phyloP scores from a whole-genome alignment of 2,113 vertebrate genomes.

The Corapipo altera region DNA sequence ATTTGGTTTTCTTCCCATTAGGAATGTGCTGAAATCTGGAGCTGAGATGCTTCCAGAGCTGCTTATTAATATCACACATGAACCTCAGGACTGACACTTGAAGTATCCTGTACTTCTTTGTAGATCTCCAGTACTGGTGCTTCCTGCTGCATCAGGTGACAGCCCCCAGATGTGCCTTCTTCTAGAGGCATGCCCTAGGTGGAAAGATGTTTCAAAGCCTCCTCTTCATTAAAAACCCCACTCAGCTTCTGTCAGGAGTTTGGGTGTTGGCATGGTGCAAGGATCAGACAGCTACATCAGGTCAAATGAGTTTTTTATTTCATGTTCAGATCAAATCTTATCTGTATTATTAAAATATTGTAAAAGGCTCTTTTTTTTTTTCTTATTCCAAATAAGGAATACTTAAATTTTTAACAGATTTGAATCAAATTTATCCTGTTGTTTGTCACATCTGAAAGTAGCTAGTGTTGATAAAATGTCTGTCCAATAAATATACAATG shows the following conservation, averaged over 20 bases:
- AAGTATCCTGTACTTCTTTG: neutral
- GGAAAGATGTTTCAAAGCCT: neutral
- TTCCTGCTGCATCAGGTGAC: fast-evolving
- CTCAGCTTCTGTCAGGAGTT: neutral
- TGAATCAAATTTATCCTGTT: neutral
- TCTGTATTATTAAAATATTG: neutral
- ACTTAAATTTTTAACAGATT: neutral
- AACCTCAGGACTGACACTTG: neutral
- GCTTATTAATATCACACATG: neutral
- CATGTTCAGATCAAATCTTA: neutral
- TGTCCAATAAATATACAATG: neutral
- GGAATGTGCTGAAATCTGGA: neutral
- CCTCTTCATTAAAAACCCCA: neutral
- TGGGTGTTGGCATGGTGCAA: neutral
- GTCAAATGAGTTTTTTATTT: neutral
- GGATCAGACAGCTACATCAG: neutral
- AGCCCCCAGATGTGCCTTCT: neutral
- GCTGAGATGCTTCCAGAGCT: neutral
- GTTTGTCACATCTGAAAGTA: neutral
- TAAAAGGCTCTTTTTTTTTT: neutral
- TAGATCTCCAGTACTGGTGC: neutral
- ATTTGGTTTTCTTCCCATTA: neutral
- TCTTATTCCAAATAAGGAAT: neutral
- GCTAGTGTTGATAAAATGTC: neutral
- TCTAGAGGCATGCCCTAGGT: neutral